Evolutionary conservation across 92 coral and sea anemone species (phyloP), one percentile per base, ranked within the genome.

Genomic region (Porites lobata): DNA sequence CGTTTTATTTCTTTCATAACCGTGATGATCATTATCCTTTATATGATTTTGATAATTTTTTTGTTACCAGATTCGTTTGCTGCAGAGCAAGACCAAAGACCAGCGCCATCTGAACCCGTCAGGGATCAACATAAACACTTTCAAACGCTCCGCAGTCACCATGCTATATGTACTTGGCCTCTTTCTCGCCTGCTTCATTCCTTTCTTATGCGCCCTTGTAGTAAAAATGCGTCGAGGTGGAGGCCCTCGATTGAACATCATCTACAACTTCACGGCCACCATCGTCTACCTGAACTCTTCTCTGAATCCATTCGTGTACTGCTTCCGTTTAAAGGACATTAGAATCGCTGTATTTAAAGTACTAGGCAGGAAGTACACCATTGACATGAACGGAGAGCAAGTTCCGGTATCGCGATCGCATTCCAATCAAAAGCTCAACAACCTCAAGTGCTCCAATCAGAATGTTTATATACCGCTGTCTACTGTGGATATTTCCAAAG

Each of bases 231-330:
- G 47, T 20, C 56, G 58, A 14, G 88, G 88, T 0, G 57, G 74
- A 1, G 67, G 74, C 11, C 80, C 76, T 10, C 22, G 38, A 0
- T 12, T 84, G 22, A 84, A 84, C 47, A 69, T 89, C 22, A 66
- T 84, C 62, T 69, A 81, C 58, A 92, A 92, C 63, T 29, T 88
- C 9, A 62, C 81, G 1, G 87, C 90, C 9, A 78, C 95, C 3
- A 21, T 85, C 32, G 87, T 92, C 57, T 92, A 84, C 76, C 20
- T 89, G 17, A 88, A 75, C 79, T 92, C 95, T 1, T 84, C 95
- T 2, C 18, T 92, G 32, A 92, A 92, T 71, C 92, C 95, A 4
- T 76, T 92, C 47, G 88, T 92, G 38, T 92, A 85, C 69, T 92
- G 95, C 53, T 85, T 87, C 85, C 87, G 89, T 38, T 72, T 86